phyloP scores from a whole-genome alignment of 2,113 vertebrate genomes.

The human (Homo sapiens) region DNA sequence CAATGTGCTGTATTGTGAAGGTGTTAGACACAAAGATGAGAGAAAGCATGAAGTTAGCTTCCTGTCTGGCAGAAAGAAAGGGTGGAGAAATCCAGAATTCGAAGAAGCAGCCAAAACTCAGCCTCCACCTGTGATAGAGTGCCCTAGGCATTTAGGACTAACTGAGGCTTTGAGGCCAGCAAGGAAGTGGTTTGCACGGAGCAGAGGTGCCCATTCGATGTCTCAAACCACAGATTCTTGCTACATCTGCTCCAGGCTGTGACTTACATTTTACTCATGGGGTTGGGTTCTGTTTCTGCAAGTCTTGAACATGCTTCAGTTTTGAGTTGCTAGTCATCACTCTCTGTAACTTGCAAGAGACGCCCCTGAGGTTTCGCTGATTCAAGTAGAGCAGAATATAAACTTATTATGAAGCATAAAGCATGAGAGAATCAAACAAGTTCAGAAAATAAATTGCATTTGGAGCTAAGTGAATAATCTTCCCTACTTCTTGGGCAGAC shows the following conservation, averaged over 20 bases:
- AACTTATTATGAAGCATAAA: constrained; percentile 67
- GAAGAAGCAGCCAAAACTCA: no score
- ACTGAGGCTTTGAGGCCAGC: background rate
- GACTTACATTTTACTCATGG: background rate
- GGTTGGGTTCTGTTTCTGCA: background rate
- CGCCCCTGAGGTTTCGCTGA: constrained; percentile 45
- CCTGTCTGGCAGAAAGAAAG: background rate
- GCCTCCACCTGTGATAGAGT: no score
- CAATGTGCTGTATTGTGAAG: background rate
- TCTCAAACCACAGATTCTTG: background rate
- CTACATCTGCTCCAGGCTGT: background rate
- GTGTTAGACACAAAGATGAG: background rate
- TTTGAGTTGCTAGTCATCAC: constrained; percentile 52
- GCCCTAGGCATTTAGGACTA: fast-evolving
- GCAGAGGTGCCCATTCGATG: no score
- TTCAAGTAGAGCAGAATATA: constrained; percentile 68
- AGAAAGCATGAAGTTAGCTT: background rate
- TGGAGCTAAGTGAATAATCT: constrained; percentile 63
- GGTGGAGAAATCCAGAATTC: background rate
- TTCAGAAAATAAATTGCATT: constrained; percentile 68
- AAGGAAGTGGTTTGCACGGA: fast-evolving
- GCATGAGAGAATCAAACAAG: constrained; percentile 55
- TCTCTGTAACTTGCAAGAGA: constrained; percentile 44
- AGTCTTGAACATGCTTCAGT: background rate
- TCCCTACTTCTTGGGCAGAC: constrained; percentile 22